Evolutionary conservation across 2,888 invertebrate genomes (phyloP).

Genomic region (Spisula subtruncata): DNA sequence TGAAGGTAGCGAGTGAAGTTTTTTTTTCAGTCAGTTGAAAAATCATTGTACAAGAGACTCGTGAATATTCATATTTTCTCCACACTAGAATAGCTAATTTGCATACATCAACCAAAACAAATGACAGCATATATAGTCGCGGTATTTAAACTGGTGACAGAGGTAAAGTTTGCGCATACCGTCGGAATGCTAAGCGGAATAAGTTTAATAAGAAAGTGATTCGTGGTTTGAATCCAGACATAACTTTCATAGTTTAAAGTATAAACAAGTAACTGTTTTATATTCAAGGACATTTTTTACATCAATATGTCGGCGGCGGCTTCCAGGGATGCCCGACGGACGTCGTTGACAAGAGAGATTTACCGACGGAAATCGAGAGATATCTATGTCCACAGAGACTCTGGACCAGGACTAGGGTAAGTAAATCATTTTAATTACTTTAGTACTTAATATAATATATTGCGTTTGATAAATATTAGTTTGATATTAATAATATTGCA

Average conservation of each 20-base stretch:
- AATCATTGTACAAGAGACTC: background rate
- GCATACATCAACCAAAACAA: background rate
- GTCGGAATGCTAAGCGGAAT: background rate
- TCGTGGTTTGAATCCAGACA: background rate
- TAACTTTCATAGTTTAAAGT: background rate
- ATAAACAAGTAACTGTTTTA: background rate
- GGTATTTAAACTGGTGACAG: background rate
- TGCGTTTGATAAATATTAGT: background rate
- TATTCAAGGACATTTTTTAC: background rate
- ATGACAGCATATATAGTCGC: conserved; percentile 2
- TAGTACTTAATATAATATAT: too few species aligned
- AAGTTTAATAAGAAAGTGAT: background rate
- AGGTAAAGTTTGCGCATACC: background rate
- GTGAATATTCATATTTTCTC: conserved; percentile 23
- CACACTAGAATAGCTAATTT: background rate
- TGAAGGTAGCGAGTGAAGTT: background rate
- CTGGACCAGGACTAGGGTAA: conserved; percentile 23
- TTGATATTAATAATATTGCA: background rate
- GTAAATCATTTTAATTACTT: background rate
- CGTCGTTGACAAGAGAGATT: conserved; percentile 50
- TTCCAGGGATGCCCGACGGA: conserved; percentile 48
- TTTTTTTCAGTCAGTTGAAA: background rate
- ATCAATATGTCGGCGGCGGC: conserved; percentile 48
- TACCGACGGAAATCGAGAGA: conserved; percentile 48
- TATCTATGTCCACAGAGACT: conserved; percentile 18